phyloP scores from a whole-genome alignment of 37 sponge, comb jelly and placozoan genomes.

The Chondrilla cf. caribensis region DNA sequence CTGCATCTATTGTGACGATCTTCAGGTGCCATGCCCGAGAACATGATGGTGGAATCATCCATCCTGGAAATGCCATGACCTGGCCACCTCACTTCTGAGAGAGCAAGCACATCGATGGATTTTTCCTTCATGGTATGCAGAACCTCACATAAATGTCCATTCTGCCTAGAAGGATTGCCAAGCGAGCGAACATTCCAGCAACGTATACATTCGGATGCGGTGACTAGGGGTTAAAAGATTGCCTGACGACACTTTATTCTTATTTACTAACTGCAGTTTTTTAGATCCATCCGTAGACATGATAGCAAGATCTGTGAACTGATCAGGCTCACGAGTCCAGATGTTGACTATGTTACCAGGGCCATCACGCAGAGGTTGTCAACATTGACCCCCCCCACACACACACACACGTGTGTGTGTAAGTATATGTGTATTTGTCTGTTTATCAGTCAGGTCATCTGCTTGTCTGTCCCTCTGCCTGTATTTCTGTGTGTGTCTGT shows the following conservation, averaged over 20 bases:
- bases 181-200: background rate
- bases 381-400: background rate
- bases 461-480: background rate
- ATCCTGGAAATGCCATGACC: background rate
- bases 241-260: background rate
- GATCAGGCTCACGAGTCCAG: background rate
- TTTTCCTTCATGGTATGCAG: background rate
- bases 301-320: background rate
- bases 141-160: background rate
- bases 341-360: background rate
- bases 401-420: constrained; percentile 19
- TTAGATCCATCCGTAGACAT: background rate
- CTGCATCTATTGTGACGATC: background rate
- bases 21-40: background rate
- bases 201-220: background rate
- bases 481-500: background rate
- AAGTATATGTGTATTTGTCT: background rate
- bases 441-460: background rate
- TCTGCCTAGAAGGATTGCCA: background rate
- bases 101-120: constrained; percentile 1
- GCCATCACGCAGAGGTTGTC: background rate
- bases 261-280: background rate
- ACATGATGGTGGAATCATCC: background rate
- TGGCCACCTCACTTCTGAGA: background rate
- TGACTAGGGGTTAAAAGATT: background rate